Evolutionary conservation across 1,140 invertebrate genomes (phyloP), one percentile per base, ranked within the genome.

Genomic region (Meloidogyne hapla): DNA sequence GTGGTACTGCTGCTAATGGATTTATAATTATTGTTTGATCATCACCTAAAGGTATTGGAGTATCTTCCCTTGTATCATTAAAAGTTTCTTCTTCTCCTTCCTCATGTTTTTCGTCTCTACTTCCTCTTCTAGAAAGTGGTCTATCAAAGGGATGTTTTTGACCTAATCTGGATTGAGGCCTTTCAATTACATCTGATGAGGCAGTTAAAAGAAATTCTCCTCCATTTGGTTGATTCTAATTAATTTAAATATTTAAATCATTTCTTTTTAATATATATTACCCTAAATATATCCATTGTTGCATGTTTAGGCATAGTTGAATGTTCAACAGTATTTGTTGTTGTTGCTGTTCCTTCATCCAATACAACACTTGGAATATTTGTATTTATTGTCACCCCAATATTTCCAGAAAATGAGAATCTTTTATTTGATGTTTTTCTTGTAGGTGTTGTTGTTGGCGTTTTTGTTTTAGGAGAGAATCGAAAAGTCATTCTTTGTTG

Each of bases 61-160:
- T 81, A 61, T 83, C 82, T 72, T 83, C 80, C 28, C 73, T 18
- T 33, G 28, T 80, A n/a, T 61, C 61, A 25, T 79, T 67, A 61
- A 62, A 61, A 25, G 56, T 40, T 21, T 76, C 78, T 69, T 82
- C 81, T 45, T 77, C 74, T 2, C 81, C 81, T 45, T 82, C 48
- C 45, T 82, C 81, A 15, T 77, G 82, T 63, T 78, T 76, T n/a
- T 80, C 82, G 25, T 65, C 64, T 21, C 77, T 62, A 66, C 82
- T 84, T 48, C 81, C 81, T 18, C 81, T 71, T 33, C 81, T 23
- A 42, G 77, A 81, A 1, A 84, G 74, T 2, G 81, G 81, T 26
- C 81, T 64, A 25, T 84, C 77, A 66, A 62, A 81, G 26, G 81
- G 81, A 67, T 70, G 45, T 28, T 68, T 21, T n/a, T 64, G 45